Evolutionary conservation across 2,888 invertebrate species (phyloP), one percentile per base, ranked within the genome.

Genomic region (Neelides folsomi): DNA sequence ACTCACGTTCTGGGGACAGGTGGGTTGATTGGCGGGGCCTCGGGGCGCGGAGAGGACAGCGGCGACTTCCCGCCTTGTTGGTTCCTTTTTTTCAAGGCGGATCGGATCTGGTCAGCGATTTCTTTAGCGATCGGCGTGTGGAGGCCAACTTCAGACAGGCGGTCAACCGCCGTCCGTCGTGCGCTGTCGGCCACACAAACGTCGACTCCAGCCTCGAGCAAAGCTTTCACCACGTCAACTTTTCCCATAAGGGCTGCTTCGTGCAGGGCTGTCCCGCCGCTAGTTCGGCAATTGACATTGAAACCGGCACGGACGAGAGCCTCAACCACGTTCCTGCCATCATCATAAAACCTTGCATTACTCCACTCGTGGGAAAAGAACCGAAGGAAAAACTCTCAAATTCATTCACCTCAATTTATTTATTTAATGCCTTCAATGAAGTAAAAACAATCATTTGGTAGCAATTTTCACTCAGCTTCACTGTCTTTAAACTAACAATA

Each of bases 171-270:
- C 6, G 90, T 93, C 68, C 83, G 82, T 53, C 83, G 82, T 58
- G 81, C 78, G 8, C 79, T 77, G 69, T 95, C 88, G 19, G 81
- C 78, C 42, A 86, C 82, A 56, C 79, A 78, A 40, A 88, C 75
- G 69, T 92, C 86, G 16, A 86, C 86, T 1, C 88, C 89, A 63
- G 81, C 78, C 57, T 83, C 82, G 13, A 94, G 73, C 36, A 93
- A 75, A 0, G 85, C 78, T 49, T 83, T 77, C 18, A 89, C 90
- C 15, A 92, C 89, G 53, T 86, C 83, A 62, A 85, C 81, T 71
- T 92, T 90, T 15, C 92, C 92, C 70, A 83, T 90, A 19, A 89
- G 77, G 0, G 90, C 90, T 0, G 94, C 93, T 69, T 93, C 92
- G 73, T 94, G 94, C 56, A 95, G 76, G 0, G 93, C 87, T 6